A percentile compares a stretch with the other conserved stretches of the same genome.
phyloP scores from a whole-genome alignment of 2,113 vertebrate species.

The Pantherophis guttatus region DNA sequence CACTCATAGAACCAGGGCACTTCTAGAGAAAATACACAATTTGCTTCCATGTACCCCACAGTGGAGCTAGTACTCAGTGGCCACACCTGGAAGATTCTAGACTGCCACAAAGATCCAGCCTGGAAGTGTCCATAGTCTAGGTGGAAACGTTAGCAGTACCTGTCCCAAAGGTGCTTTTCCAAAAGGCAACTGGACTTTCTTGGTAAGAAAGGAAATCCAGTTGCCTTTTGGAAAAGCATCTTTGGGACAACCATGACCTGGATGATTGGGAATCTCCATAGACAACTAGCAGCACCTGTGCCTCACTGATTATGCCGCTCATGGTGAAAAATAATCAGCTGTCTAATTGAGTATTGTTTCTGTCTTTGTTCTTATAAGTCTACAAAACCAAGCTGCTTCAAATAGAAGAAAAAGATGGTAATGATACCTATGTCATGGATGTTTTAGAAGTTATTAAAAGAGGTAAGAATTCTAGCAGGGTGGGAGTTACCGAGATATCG shows the following conservation, averaged over 20 bases:
- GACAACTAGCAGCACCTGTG: not conserved
- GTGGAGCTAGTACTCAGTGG: not conserved
- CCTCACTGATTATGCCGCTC: not conserved
- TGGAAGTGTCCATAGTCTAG: not conserved
- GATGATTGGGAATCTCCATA: not conserved
- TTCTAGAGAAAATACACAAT: not conserved
- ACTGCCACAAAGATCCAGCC: not conserved
- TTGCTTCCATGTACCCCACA: not conserved
- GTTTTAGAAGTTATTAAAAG: slow-evolving; percentile 62
- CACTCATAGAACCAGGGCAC: not conserved
- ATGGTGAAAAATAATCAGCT: not conserved
- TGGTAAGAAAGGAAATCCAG: too few relatives aligned
- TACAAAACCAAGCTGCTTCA: slow-evolving; percentile 53
- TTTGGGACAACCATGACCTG: not conserved
- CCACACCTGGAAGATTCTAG: not conserved
- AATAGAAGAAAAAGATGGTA: slow-evolving; percentile 4
- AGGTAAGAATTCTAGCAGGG: slow-evolving; percentile 48
- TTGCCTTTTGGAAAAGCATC: too few relatives aligned
- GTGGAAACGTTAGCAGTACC: not conserved
- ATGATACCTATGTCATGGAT: slow-evolving; percentile 57
- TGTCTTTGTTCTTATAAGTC: slow-evolving; percentile 47
- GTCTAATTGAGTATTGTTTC: not conserved
- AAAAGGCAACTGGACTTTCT: too few relatives aligned
- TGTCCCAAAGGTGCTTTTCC: too few relatives aligned
- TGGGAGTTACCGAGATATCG: not conserved